Conservation (phyloP, 2,113 vertebrate species). For the Grallaria varia region DNA sequence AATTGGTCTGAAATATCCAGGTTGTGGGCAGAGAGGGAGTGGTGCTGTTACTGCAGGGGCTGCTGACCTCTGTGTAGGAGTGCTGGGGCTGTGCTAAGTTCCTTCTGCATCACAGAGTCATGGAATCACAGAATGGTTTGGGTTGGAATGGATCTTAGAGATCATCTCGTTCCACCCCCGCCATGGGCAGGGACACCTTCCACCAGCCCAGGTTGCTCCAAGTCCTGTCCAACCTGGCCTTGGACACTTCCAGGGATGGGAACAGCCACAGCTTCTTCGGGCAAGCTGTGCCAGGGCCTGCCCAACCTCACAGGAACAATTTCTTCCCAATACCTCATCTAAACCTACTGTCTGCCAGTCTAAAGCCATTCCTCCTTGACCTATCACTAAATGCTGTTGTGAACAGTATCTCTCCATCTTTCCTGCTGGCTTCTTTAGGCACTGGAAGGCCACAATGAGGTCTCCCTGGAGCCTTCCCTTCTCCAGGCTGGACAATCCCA, state of each 20-base stretch:
- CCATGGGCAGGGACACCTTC: background rate
- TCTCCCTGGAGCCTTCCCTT: background rate
- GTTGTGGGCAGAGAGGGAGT: background rate
- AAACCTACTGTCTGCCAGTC: background rate
- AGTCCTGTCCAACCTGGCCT: background rate
- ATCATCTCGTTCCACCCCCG: fast-evolving
- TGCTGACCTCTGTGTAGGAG: background rate
- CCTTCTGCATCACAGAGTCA: background rate
- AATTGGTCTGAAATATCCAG: slow-evolving; percentile 8
- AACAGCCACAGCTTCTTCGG: background rate
- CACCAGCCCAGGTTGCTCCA: background rate
- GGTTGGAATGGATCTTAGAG: fast-evolving
- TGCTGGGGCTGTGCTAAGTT: background rate
- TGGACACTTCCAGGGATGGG: background rate
- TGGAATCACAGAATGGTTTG: background rate
- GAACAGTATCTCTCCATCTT: background rate
- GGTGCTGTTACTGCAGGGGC: background rate
- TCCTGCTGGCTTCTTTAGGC: background rate
- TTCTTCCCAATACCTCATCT: background rate
- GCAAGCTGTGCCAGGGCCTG: background rate
- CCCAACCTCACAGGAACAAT: background rate
- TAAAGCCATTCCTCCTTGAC: background rate
- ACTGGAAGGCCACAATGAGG: background rate
- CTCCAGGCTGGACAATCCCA: background rate
- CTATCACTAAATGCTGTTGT: background rate